Evolutionary conservation across 2,113 vertebrate species (phyloP).

Genomic region (Sigmodon hispidus): DNA sequence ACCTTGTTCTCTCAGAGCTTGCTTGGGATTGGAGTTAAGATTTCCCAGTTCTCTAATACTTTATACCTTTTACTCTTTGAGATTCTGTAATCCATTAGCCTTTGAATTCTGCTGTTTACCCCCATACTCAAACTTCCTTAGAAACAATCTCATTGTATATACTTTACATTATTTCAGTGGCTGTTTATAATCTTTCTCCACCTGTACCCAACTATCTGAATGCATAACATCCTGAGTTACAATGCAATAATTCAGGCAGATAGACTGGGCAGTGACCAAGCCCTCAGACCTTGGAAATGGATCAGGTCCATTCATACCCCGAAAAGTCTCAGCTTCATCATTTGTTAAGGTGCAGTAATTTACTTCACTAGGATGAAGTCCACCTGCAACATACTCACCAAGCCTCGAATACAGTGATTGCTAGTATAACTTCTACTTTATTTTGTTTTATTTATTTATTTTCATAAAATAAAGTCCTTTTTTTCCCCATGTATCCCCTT

Average conservation of each 20-base stretch:
- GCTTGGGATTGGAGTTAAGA: background rate
- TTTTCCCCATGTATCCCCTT: too few species aligned
- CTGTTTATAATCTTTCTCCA: background rate
- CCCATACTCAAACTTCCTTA: background rate
- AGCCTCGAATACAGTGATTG: background rate
- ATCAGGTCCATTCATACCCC: background rate
- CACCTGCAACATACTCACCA: background rate
- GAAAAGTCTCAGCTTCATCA: background rate
- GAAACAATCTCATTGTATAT: background rate
- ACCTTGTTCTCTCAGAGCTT: background rate
- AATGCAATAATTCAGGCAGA: background rate
- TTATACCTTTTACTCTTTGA: conserved; percentile 5
- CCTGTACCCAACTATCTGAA: background rate
- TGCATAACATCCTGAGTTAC: background rate
- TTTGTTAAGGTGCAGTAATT: background rate
- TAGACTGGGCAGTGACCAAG: background rate
- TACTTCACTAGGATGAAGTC: background rate
- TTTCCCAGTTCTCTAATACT: background rate
- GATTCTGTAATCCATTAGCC: conserved; percentile 17
- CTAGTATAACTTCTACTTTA: background rate
- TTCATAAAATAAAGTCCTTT: too few species aligned
- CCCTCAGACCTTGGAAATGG: background rate
- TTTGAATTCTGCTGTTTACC: conserved; percentile 23
- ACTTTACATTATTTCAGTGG: background rate
- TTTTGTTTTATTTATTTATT: too few species aligned